Conservation (phyloP, 2,888 invertebrate species). For the Phaonia tiefii region DNA sequence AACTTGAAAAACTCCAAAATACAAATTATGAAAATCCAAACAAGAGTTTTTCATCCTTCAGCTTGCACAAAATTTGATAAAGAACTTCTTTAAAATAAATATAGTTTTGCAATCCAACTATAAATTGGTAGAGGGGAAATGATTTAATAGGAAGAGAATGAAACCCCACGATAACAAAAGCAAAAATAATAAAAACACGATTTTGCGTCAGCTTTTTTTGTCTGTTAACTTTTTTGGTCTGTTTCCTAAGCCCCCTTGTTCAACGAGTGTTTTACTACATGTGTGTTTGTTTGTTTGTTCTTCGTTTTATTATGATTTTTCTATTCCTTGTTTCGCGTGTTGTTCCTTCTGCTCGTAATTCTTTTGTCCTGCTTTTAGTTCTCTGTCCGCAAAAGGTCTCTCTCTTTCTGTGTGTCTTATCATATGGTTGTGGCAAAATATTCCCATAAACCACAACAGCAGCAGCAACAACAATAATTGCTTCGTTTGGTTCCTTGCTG, state of each 20-base stretch:
- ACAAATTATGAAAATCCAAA: neutral
- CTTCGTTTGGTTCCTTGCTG: neutral
- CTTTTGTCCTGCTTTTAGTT: conserved; percentile 15
- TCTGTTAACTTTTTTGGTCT: conserved; percentile 26
- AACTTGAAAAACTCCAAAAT: conserved; percentile 38
- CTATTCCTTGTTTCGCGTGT: neutral
- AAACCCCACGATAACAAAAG: neutral
- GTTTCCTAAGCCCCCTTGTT: neutral
- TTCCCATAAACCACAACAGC: neutral
- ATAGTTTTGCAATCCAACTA: no score
- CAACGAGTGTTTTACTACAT: neutral
- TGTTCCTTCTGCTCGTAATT: conserved; percentile 20
- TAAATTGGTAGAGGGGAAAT: no score
- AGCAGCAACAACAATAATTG: neutral
- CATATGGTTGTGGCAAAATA: conserved; percentile 38
- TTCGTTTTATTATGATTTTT: conserved; percentile 24
- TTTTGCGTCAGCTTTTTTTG: conserved; percentile 64
- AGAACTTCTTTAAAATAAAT: no score
- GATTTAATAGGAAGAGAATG: no score
- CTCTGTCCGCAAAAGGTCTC: conserved; percentile 42
- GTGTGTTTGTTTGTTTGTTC: neutral
- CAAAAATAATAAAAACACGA: conserved; percentile 42
- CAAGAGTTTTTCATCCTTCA: no score
- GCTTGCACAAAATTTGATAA: no score
- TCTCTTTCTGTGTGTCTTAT: no score